Conservation (phyloP, 2,888 invertebrate species). For the Leucania comma region DNA sequence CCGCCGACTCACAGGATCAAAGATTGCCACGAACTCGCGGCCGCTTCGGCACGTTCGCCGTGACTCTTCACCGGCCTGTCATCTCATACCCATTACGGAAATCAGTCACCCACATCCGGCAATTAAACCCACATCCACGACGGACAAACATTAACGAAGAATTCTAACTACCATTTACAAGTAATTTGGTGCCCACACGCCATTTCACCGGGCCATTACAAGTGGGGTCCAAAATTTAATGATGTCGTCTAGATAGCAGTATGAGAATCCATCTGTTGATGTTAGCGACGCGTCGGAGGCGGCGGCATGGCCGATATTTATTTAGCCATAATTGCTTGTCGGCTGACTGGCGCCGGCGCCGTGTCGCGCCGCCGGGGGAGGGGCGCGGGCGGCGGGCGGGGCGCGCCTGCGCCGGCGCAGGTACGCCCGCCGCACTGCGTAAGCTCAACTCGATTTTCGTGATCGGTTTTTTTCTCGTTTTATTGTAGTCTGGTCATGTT, state of each 20-base stretch:
- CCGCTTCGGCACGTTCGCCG: constrained; percentile 56
- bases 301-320: constrained; percentile 89
- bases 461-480: constrained; percentile 84
- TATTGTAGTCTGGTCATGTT: constrained; percentile 86
- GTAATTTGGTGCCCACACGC: constrained; percentile 79
- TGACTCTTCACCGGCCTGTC: constrained; percentile 62
- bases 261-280: constrained; percentile 85
- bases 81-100: constrained; percentile 71
- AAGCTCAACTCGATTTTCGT: constrained; percentile 87
- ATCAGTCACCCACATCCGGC: constrained; percentile 77
- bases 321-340: constrained; percentile 90
- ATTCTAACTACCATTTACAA: constrained; percentile 78
- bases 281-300: constrained; percentile 82
- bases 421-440: constrained; percentile 84
- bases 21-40: constrained; percentile 70
- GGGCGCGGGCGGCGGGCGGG: constrained; percentile 57
- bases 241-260: constrained; percentile 85
- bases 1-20: constrained; percentile 72
- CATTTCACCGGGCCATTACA: constrained; percentile 78
- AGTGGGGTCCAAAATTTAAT: constrained; percentile 81
- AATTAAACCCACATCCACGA: constrained; percentile 78
- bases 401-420: constrained; percentile 79
- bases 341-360: constrained; percentile 90
- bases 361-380: constrained; percentile 80
- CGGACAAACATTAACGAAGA: constrained; percentile 74